phyloP scores from a whole-genome alignment of 2,888 invertebrate species.

The Raillietiella orientalis region DNA sequence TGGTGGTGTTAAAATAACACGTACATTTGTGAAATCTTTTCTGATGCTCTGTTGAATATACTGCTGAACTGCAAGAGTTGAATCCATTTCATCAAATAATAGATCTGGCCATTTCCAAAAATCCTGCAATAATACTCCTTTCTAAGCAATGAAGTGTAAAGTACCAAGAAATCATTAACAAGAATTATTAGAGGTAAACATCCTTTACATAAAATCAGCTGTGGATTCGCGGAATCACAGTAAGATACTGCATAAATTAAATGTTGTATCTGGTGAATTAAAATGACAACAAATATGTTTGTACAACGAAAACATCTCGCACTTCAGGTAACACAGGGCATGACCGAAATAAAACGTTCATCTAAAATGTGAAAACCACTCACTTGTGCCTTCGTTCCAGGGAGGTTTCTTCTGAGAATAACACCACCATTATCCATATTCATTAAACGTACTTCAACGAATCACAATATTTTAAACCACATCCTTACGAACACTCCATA shows the following conservation, averaged over 20 bases:
- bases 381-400: constrained; percentile 67
- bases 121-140: too few relatives aligned
- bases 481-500: too few relatives aligned
- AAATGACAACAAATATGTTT: constrained; percentile 1
- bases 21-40: constrained; percentile 67
- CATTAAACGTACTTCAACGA: too few relatives aligned
- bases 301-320: neutral
- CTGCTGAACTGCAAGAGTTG: constrained; percentile 89
- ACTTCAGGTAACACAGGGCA: too few relatives aligned
- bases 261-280: constrained; percentile 2
- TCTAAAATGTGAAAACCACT: constrained; percentile 7
- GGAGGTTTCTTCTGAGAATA: constrained; percentile 56
- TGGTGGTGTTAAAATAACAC: constrained; percentile 76
- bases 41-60: constrained; percentile 93
- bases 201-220: constrained; percentile 24
- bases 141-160: too few relatives aligned
- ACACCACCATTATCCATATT: constrained; percentile 45
- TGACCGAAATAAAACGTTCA: neutral
- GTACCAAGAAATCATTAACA: too few relatives aligned
- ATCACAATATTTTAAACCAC: too few relatives aligned
- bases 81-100: constrained; percentile 97
- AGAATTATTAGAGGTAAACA: constrained; percentile 68
- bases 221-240: constrained; percentile 2
- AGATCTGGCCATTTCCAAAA: constrained; percentile 55
- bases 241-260: neutral